Conservation (phyloP, 2,113 vertebrate species). For the Speoplatyrhinus poulsoni region DNA sequence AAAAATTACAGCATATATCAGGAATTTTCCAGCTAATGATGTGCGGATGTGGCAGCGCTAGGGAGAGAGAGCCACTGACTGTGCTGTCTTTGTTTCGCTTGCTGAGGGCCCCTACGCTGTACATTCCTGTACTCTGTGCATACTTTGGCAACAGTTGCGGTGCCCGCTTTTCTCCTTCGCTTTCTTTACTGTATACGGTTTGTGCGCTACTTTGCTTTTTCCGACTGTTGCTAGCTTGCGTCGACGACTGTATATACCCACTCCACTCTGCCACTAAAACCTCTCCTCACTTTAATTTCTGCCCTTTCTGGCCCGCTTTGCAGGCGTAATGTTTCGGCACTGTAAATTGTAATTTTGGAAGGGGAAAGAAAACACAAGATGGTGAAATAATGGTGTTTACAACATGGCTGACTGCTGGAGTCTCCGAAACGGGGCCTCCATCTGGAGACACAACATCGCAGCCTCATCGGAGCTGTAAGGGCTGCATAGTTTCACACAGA, state of each 20-base stretch:
- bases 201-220: slow-evolving; percentile 74
- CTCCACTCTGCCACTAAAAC: slow-evolving; percentile 12
- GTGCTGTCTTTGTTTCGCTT: slow-evolving; percentile 98
- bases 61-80: slow-evolving; percentile 96
- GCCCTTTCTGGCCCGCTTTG: slow-evolving; percentile 51
- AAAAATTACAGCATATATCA: slow-evolving; percentile 99
- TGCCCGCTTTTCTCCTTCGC: slow-evolving; percentile 64
- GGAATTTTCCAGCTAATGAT: slow-evolving; percentile 99
- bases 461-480: slow-evolving; percentile 27
- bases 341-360: slow-evolving; percentile 50
- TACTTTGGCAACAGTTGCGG: slow-evolving; percentile 94
- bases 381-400: slow-evolving; percentile 72
- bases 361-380: slow-evolving; percentile 52
- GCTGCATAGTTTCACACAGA: slow-evolving; percentile 47
- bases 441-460: slow-evolving; percentile 64
- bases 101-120: slow-evolving; percentile 88
- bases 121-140: slow-evolving; percentile 98
- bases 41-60: slow-evolving; percentile 97
- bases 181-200: slow-evolving; percentile 89
- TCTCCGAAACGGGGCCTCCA: slow-evolving; percentile 49
- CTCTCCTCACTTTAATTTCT: slow-evolving; percentile 69
- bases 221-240: neutral
- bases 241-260: too few relatives aligned
- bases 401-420: slow-evolving; percentile 64
- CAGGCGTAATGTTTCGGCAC: slow-evolving; percentile 41